Conservation (phyloP, 1,140 invertebrate species). For the Acromyrmex heyeri region DNA sequence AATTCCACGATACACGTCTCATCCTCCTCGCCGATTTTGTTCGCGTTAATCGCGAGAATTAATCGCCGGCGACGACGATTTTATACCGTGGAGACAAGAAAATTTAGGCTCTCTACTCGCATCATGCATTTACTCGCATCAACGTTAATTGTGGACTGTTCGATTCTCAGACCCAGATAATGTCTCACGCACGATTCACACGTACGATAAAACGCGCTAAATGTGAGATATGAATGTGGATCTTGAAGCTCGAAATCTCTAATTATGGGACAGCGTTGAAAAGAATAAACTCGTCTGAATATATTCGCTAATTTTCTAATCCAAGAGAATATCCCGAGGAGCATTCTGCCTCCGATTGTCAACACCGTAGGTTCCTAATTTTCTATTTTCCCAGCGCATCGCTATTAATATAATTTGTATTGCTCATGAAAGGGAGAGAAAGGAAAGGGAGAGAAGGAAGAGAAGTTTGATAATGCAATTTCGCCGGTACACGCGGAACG, state of each 20-base stretch:
- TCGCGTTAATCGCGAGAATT: slow-evolving; percentile 11
- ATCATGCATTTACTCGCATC: not conserved
- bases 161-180: not conserved
- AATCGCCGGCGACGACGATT: not conserved
- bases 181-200: not conserved
- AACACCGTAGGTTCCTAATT: not conserved
- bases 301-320: not conserved
- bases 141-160: slow-evolving; percentile 10
- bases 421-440: not conserved
- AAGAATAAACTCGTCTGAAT: not conserved
- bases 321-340: not conserved
- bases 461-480: not conserved
- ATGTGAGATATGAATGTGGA: not conserved
- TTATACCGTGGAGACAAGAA: not conserved
- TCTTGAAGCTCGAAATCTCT: not conserved
- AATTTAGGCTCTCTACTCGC: slow-evolving; percentile 1
- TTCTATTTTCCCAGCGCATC: not conserved
- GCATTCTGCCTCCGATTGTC: not conserved
- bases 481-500: not conserved
- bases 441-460: no score
- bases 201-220: not conserved
- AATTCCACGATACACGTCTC: not conserved
- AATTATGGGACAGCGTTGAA: not conserved
- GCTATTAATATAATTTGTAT: slow-evolving; percentile 23
- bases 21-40: not conserved